Conservation (phyloP, 1,140 invertebrate genomes). For the Tetragonula clypearis region DNA sequence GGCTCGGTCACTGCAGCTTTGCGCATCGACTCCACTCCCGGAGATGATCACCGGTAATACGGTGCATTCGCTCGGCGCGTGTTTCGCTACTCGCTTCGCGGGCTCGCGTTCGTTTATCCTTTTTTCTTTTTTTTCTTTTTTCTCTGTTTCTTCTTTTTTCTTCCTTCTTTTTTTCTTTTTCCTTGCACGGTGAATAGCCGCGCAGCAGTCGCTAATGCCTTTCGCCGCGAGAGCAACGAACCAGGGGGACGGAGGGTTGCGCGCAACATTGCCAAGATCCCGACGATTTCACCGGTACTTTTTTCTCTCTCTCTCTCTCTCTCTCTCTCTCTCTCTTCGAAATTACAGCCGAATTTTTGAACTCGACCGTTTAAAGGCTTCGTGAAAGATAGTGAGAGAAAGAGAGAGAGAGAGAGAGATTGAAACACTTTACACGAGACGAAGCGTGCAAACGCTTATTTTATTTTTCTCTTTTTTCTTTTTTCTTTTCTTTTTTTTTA, state of each 20-base stretch:
- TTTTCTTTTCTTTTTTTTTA: neutral
- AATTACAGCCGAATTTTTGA: neutral
- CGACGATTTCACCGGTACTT: neutral
- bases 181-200: neutral
- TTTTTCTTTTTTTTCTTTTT: too few species aligned
- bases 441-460: too few species aligned
- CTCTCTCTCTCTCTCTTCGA: neutral
- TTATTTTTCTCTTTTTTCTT: neutral
- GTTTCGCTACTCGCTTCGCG: neutral
- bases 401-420: neutral
- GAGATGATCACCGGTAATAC: constrained; percentile 21
- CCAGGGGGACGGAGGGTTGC: neutral
- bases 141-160: too few species aligned
- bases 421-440: neutral
- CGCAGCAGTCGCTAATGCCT: constrained; percentile 4
- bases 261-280: neutral
- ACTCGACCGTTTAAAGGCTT: neutral
- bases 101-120: neutral
- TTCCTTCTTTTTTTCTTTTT: neutral
- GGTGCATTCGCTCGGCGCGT: constrained; percentile 4
- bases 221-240: neutral
- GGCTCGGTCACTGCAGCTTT: constrained; percentile 26
- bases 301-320: neutral
- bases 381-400: neutral
- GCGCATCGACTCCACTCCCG: neutral